These are phyloP conservation scores for Sycophila texana DNA, from an alignment of 2,888 invertebrate genomes.

Conservation along the genomic window DNA sequence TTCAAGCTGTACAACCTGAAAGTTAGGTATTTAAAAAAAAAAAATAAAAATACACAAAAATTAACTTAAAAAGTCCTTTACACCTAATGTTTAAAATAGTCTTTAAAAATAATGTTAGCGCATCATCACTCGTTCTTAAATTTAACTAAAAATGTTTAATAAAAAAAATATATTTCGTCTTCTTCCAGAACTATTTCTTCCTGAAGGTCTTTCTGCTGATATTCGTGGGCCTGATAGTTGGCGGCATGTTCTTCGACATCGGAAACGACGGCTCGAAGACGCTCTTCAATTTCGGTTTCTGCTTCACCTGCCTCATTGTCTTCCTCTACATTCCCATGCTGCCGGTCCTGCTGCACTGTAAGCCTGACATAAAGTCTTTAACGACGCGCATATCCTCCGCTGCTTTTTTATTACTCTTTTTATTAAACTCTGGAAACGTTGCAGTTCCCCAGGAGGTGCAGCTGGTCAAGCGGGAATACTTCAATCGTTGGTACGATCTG, in stretches of 20 bases:
- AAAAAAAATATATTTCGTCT: neutral
- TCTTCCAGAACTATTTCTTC: constrained; percentile 81
- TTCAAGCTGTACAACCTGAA: neutral
- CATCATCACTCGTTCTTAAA: neutral
- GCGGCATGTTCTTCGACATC: constrained; percentile 83
- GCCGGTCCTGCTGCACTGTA: constrained; percentile 88
- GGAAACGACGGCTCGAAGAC: constrained; percentile 89
- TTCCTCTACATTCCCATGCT: constrained; percentile 90
- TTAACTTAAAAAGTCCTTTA: too few species aligned
- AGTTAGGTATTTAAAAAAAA: neutral
- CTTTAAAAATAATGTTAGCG: neutral
- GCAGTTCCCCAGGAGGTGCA: constrained; percentile 89
- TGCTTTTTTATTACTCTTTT: constrained; percentile 12
- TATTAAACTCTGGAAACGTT: constrained; percentile 60
- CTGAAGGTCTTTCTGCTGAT: constrained; percentile 83
- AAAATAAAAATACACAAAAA: too few species aligned
- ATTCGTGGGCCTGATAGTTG: constrained; percentile 83
- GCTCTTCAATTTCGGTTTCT: constrained; percentile 90
- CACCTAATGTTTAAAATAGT: too few species aligned
- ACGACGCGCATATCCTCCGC: neutral
- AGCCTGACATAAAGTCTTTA: constrained; percentile 71
- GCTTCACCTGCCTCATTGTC: constrained; percentile 86
- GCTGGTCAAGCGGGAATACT: constrained; percentile 87
- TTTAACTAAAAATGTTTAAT: neutral
- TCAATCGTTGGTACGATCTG: constrained; percentile 90